These are phyloP conservation scores for Wiebesia pumilae DNA, from an alignment of 1,140 invertebrate genomes.

Conservation along the genomic window DNA sequence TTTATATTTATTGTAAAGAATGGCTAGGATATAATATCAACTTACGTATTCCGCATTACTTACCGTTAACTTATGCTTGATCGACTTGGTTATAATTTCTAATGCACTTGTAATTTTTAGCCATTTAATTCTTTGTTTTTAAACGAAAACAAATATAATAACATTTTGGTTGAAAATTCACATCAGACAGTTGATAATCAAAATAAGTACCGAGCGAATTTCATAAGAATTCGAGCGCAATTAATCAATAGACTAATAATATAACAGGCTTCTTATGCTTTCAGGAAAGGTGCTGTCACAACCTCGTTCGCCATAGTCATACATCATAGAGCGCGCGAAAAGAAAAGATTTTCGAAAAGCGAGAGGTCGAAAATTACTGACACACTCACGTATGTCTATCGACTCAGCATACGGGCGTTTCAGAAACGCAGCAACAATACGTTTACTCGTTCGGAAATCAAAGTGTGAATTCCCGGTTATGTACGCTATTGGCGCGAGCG, in stretches of 20 bases:
- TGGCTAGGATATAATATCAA: neutral
- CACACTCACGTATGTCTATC: too few species aligned
- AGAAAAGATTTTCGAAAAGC: neutral
- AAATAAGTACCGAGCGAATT: neutral
- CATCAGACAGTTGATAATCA: neutral
- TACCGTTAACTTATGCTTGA: neutral
- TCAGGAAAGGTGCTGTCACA: neutral
- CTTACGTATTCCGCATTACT: neutral
- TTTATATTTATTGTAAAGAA: neutral
- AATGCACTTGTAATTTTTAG: neutral
- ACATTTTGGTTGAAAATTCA: neutral
- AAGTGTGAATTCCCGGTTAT: conserved; percentile 47
- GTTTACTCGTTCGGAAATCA: conserved; percentile 9
- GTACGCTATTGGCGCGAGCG: conserved; percentile 28
- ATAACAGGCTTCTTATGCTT: neutral
- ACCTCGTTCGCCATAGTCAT: neutral
- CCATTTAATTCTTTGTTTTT: neutral
- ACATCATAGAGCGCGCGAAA: neutral
- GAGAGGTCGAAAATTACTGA: neutral
- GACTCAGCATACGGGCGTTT: neutral
- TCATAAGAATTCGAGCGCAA: neutral
- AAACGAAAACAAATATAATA: neutral
- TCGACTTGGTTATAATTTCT: neutral
- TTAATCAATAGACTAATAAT: conserved; percentile 2
- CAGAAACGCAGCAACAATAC: neutral